Evolutionary conservation across 2,113 vertebrate species (phyloP).

Genomic region (Dromaius novaehollandiae): DNA sequence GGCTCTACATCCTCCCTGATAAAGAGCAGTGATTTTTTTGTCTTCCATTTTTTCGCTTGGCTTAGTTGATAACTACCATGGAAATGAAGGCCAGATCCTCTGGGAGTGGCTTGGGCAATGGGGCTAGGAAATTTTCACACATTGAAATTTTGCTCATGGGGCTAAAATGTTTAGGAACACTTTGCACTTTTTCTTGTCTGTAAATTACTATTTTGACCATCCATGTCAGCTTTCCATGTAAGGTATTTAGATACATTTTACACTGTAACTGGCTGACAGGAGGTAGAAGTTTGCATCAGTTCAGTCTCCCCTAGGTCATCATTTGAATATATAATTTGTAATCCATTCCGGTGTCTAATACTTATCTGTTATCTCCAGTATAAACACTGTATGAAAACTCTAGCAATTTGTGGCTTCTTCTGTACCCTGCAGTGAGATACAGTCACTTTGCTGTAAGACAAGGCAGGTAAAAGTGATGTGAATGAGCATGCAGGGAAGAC

Average conservation of each 20-base stretch:
- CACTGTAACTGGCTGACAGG: background rate
- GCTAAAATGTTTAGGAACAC: background rate
- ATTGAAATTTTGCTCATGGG: background rate
- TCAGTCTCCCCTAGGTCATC: background rate
- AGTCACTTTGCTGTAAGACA: background rate
- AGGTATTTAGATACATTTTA: background rate
- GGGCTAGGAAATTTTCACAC: background rate
- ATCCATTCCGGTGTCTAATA: background rate
- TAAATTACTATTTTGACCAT: background rate
- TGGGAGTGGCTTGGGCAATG: background rate
- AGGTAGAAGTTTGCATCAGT: background rate
- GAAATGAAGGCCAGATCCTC: background rate
- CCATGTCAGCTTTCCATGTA: background rate
- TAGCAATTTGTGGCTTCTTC: background rate
- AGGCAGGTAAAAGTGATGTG: background rate
- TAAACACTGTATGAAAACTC: background rate
- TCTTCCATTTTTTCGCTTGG: background rate
- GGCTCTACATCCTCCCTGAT: background rate
- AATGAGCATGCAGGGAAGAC: background rate
- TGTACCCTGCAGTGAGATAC: background rate
- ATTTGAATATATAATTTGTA: background rate
- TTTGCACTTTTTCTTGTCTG: background rate
- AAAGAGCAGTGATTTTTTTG: background rate
- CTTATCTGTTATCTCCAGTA: rapidly evolving
- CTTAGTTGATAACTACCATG: background rate